Evolutionary conservation across 2,888 invertebrate genomes (phyloP), one percentile per base, ranked within the genome.

Genomic region (Eristalis intricaria): DNA sequence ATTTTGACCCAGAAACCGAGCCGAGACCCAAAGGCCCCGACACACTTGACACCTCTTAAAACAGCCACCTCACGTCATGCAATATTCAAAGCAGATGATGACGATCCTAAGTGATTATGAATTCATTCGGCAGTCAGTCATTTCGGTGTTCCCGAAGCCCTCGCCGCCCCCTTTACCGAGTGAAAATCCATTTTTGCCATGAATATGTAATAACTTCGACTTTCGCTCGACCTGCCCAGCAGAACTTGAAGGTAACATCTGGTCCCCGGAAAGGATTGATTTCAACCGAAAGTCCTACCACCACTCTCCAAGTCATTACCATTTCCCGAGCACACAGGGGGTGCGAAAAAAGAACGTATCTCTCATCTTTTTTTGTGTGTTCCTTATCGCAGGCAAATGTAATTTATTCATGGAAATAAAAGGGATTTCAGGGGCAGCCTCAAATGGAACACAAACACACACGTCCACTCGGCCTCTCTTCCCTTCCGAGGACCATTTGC

Each of bases 401-500:
- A 83, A 86, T 86, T 87, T 83, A 87, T 87, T 87, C 86, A 87
- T 87, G 75, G 32, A 78, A 79, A 79, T 35, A 65, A 71, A 82
- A 82, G 61, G 66, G 81, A 32, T 69, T 78, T 69, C 13, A 40
- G 61, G 58, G 23, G 66, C 40, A 8, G 26, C 65, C 40, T 43
- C 61, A 43, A 70, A 19, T 35, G 15, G 58, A 29, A 56, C 26
- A 26, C 13, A 26, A 26, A 2, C 32, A 32, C 32, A 10, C 32
- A 32, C 32, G 32, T 8, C 32, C 32, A 32, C 32, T 10, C 32
- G 2, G 4, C 5, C 60, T 26, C 60, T 0, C 23, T 26, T 1
- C 26, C 26, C 60, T 4, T 4, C 60, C 4, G 26, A 15, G 26
- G 26, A 19, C 50, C 19, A 8, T 19, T n/a, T 19, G 19, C 50